Percentiles rank a stretch among this genome's conserved stretches.
These are phyloP conservation scores for Palaemon carinicauda DNA, from an alignment of 1,140 invertebrate species.

Conservation along the genomic window DNA sequence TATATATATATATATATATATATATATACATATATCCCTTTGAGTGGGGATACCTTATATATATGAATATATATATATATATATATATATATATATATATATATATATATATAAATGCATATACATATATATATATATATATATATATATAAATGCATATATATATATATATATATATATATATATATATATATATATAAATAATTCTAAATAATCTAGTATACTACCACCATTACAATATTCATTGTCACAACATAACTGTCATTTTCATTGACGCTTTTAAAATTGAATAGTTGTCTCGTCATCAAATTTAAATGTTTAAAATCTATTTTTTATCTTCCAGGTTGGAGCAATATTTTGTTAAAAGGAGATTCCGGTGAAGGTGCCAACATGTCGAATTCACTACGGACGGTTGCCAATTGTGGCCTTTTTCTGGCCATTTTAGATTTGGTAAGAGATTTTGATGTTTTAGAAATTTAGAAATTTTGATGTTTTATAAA, in stretches of 20 bases:
- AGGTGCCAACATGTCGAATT: too few relatives aligned
- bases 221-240: background rate
- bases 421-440: conserved; percentile 4
- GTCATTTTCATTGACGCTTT: too few relatives aligned
- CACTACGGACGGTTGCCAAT: background rate
- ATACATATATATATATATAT: background rate
- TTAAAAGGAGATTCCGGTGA: too few relatives aligned
- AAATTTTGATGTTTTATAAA: too few relatives aligned
- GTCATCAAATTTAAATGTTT: too few relatives aligned
- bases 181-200: background rate
- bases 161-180: background rate
- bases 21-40: too few relatives aligned
- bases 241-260: too few relatives aligned
- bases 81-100: background rate
- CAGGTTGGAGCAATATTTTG: too few relatives aligned
- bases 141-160: background rate
- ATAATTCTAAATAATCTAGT: background rate
- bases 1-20: too few relatives aligned
- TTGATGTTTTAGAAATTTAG: too few relatives aligned
- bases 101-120: background rate
- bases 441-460: conserved; percentile 16
- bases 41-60: background rate
- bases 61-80: background rate
- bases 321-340: too few relatives aligned
- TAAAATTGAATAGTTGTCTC: too few relatives aligned